Evolutionary conservation across 2,888 invertebrate species (phyloP).

Genomic region (Gibbula magus): DNA sequence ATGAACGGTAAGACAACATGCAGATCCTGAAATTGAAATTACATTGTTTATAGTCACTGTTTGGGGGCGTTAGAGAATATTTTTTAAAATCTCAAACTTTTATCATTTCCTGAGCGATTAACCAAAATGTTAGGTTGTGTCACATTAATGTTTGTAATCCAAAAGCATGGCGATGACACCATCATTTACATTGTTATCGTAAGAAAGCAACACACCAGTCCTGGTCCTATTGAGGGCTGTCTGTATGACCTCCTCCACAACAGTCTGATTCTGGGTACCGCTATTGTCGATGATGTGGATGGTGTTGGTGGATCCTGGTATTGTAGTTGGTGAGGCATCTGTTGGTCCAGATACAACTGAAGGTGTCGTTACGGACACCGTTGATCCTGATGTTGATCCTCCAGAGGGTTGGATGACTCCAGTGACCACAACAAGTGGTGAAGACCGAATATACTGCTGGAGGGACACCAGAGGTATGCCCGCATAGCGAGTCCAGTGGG

Average conservation of each 20-base stretch:
- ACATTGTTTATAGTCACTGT: too few relatives aligned
- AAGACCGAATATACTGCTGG: neutral
- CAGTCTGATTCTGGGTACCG: neutral
- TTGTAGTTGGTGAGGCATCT: neutral
- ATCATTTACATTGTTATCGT: too few relatives aligned
- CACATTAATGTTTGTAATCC: too few relatives aligned
- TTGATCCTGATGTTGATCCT: too few relatives aligned
- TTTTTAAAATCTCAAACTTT: too few relatives aligned
- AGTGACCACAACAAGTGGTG: neutral
- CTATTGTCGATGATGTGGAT: neutral
- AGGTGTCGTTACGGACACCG: neutral
- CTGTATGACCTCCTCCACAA: neutral
- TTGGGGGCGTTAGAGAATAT: too few relatives aligned
- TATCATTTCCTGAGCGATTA: too few relatives aligned
- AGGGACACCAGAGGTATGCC: neutral
- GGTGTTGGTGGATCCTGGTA: neutral
- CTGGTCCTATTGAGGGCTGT: neutral
- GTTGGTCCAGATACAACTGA: neutral
- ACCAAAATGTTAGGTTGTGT: too few relatives aligned
- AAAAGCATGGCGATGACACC: too few relatives aligned
- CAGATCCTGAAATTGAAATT: neutral
- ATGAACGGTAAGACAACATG: neutral
- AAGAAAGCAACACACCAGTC: neutral
- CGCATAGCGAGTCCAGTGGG: slow-evolving; percentile 2
- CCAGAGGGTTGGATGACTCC: neutral